Percentiles rank a stretch among this genome's conserved stretches.
These are phyloP conservation scores for Muscicapa comitata DNA, from an alignment of 2,797 vertebrate genomes.

Conservation along the genomic window DNA sequence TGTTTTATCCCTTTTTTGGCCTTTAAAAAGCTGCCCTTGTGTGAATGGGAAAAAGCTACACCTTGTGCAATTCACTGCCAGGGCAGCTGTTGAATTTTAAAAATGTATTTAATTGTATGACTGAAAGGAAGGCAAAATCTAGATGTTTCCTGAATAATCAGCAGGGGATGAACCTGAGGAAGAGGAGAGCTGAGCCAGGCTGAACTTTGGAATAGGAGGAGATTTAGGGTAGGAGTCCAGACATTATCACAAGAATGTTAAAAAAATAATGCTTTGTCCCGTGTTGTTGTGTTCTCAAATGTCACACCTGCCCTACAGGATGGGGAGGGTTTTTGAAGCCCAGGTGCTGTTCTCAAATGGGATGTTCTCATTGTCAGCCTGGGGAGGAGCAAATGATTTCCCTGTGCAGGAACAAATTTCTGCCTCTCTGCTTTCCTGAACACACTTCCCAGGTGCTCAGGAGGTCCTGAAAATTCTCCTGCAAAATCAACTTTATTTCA, in stretches of 20 bases:
- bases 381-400: not conserved
- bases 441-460: not conserved
- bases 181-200: not conserved
- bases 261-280: rapidly evolving
- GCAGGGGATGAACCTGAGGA: not conserved
- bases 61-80: not conserved
- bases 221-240: not conserved
- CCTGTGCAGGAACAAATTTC: not conserved
- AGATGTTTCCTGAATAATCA: not conserved
- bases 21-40: not conserved
- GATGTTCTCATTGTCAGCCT: not conserved
- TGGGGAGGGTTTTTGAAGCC: not conserved
- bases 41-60: not conserved
- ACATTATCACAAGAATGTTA: not conserved
- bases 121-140: not conserved
- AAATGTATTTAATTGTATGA: not conserved
- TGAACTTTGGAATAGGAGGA: not conserved
- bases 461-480: not conserved
- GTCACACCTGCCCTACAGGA: not conserved
- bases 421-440: not conserved
- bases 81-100: not conserved
- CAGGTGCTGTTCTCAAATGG: not conserved
- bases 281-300: not conserved
- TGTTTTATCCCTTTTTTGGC: not conserved
- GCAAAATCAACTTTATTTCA: not conserved